Evolutionary conservation across 2,888 invertebrate genomes (phyloP).

Genomic region (Eustalomyia histrio): DNA sequence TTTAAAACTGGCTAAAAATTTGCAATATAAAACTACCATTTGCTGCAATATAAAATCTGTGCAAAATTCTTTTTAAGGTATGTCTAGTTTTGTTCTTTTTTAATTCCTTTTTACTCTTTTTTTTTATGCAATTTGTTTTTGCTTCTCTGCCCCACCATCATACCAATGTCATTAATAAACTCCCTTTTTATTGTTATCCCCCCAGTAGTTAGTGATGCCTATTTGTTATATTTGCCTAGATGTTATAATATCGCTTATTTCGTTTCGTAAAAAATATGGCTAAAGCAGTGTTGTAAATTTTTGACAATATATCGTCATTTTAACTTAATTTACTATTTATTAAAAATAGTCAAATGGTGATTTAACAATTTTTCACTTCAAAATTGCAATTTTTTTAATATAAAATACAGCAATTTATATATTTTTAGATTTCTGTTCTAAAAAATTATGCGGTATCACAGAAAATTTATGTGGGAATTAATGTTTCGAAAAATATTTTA

Average conservation of each 20-base stretch:
- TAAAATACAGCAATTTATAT: too few species aligned
- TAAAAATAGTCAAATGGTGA: too few species aligned
- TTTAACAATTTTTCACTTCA: too few species aligned
- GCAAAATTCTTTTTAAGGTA: conserved; percentile 43
- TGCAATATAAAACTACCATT: conserved; percentile 6
- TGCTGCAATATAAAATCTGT: neutral
- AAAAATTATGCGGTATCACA: too few species aligned
- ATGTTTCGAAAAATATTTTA: too few species aligned
- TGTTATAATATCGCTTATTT: neutral
- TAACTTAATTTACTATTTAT: too few species aligned
- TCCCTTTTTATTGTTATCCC: conserved; percentile 11
- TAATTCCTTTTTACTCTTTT: neutral
- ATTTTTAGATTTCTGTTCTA: too few species aligned
- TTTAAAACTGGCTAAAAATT: conserved; percentile 1
- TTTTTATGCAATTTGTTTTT: neutral
- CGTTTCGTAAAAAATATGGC: neutral
- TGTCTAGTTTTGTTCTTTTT: conserved; percentile 1
- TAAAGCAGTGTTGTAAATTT: too few species aligned
- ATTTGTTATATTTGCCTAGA: conserved; percentile 2
- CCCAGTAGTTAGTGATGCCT: neutral
- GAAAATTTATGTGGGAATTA: too few species aligned
- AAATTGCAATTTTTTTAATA: too few species aligned
- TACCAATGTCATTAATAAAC: conserved; percentile 50
- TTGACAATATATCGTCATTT: too few species aligned
- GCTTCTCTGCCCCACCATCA: conserved; percentile 16